phyloP scores from a whole-genome alignment of 2,797 vertebrate species.

The Moxostoma hubbsi region DNA sequence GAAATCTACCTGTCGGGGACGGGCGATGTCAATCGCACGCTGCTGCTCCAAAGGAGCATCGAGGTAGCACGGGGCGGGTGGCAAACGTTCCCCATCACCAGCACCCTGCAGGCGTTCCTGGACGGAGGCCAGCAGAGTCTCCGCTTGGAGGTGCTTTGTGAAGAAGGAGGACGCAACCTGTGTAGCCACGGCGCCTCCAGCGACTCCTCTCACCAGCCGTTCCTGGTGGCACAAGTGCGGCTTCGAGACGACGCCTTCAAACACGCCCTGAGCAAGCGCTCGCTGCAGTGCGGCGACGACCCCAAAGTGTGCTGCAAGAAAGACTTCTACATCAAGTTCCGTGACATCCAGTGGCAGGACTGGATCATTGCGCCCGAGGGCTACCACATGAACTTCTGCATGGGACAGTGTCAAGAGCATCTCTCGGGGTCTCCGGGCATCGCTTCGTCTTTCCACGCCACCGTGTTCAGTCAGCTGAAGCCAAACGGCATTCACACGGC shows the following conservation, averaged over 20 bases:
- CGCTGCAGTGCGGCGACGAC: slow-evolving; percentile 86
- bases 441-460: slow-evolving; percentile 92
- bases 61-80: slow-evolving; percentile 80
- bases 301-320: slow-evolving; percentile 91
- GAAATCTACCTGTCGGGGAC: slow-evolving; percentile 72
- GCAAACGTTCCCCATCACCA: slow-evolving; percentile 83
- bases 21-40: slow-evolving; percentile 63
- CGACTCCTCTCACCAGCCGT: slow-evolving; percentile 81
- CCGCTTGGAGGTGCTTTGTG: slow-evolving; percentile 79
- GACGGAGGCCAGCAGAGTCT: slow-evolving; percentile 71
- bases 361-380: slow-evolving; percentile 98
- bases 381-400: slow-evolving; percentile 97
- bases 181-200: slow-evolving; percentile 53
- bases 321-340: slow-evolving; percentile 94
- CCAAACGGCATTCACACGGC: slow-evolving; percentile 84
- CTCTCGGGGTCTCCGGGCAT: slow-evolving; percentile 92
- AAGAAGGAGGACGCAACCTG: slow-evolving; percentile 69
- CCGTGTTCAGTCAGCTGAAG: slow-evolving; percentile 92
- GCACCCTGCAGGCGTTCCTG: slow-evolving; percentile 80
- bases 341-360: slow-evolving; percentile 94
- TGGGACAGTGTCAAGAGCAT: slow-evolving; percentile 92
- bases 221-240: slow-evolving; percentile 86
- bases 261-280: slow-evolving; percentile 82
- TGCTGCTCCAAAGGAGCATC: slow-evolving; percentile 77
- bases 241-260: slow-evolving; percentile 71